phyloP scores from a whole-genome alignment of 2,113 vertebrate genomes.

The Cyprinodon variegatus region DNA sequence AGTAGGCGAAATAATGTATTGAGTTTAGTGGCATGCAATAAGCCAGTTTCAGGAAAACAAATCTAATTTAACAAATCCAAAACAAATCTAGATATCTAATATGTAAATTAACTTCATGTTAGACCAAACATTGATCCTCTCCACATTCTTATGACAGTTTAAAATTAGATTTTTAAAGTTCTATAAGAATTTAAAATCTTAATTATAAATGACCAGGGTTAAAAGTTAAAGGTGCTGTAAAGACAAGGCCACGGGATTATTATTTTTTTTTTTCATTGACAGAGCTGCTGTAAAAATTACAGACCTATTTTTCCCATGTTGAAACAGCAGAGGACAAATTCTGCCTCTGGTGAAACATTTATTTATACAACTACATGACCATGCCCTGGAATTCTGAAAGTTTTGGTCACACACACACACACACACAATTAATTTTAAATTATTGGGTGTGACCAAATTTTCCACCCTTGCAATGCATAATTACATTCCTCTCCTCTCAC shows the following conservation, averaged over 20 bases:
- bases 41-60: too few species aligned
- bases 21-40: too few species aligned
- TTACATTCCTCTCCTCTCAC: background rate
- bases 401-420: background rate
- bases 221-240: background rate
- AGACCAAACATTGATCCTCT: too few species aligned
- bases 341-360: background rate
- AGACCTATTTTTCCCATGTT: background rate
- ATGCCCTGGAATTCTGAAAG: background rate
- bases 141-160: too few species aligned
- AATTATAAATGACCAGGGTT: too few species aligned
- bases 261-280: background rate
- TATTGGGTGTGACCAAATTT: background rate
- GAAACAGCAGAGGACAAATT: background rate
- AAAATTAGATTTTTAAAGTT: too few species aligned
- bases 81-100: too few species aligned
- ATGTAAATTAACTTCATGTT: too few species aligned
- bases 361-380: background rate
- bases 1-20: too few species aligned
- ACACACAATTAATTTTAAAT: background rate
- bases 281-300: background rate
- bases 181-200: too few species aligned
- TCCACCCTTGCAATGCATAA: background rate
- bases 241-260: too few species aligned
- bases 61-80: too few species aligned